phyloP scores from a whole-genome alignment of 2,888 invertebrate species.

The Tribolium freemani region DNA sequence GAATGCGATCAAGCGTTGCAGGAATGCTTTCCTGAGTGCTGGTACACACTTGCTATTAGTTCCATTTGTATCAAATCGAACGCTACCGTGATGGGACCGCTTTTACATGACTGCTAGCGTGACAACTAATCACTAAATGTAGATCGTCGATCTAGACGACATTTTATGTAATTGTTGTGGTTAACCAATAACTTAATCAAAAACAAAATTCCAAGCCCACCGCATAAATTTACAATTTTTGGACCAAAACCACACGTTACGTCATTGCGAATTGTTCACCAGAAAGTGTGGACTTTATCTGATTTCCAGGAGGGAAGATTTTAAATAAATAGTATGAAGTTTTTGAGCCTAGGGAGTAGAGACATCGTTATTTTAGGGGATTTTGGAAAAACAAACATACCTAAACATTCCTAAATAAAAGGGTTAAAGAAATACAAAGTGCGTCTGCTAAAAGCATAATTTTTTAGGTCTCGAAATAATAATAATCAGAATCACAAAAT shows the following conservation, averaged over 20 bases:
- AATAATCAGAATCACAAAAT: too few relatives aligned
- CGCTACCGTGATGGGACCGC: conserved; percentile 13
- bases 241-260: background rate
- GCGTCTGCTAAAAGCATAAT: too few relatives aligned
- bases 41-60: background rate
- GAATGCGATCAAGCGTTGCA: conserved; percentile 35
- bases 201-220: conserved; percentile 17
- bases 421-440: too few relatives aligned
- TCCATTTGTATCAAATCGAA: background rate
- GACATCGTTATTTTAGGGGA: too few relatives aligned
- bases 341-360: too few relatives aligned
- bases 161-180: conserved; percentile 18
- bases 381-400: too few relatives aligned
- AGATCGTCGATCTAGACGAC: background rate
- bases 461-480: too few relatives aligned
- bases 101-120: conserved; percentile 3
- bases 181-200: conserved; percentile 30
- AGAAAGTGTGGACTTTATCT: background rate
- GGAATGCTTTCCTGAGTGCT: conserved; percentile 29
- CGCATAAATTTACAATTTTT: conserved; percentile 15
- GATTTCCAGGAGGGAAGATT: background rate
- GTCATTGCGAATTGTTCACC: background rate
- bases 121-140: conserved; percentile 5
- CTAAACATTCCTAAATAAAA: too few relatives aligned
- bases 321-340: too few relatives aligned